Evolutionary conservation across 2,113 vertebrate genomes (phyloP).

Genomic region (Oceanites oceanicus): DNA sequence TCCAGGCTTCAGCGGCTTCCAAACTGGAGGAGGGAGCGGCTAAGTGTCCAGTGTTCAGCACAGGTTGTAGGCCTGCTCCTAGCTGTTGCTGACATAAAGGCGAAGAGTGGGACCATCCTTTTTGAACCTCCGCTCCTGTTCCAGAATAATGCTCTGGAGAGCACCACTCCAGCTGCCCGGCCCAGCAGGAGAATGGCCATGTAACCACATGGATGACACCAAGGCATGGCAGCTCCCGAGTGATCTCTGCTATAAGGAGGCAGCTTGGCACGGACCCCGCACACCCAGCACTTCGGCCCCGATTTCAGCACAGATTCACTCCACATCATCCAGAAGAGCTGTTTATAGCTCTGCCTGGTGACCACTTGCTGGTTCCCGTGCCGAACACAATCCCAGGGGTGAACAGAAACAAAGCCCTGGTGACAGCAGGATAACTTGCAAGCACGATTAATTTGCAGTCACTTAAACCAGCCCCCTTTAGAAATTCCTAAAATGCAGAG

Average conservation of each 20-base stretch:
- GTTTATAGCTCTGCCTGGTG: not conserved
- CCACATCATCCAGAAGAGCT: not conserved
- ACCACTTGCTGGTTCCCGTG: not conserved
- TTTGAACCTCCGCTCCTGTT: not conserved
- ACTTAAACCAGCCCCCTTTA: not conserved
- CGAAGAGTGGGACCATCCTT: not conserved
- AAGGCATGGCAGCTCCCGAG: not conserved
- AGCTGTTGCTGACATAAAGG: not conserved
- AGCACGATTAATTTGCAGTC: not conserved
- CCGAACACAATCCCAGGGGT: not conserved
- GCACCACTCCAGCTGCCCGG: not conserved
- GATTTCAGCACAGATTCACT: not conserved
- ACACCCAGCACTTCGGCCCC: not conserved
- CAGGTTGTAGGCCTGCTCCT: not conserved
- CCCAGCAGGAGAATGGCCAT: not conserved
- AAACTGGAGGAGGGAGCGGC: not conserved
- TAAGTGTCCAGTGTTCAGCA: not conserved
- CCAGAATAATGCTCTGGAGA: not conserved
- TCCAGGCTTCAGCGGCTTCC: not conserved
- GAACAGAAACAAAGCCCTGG: not conserved
- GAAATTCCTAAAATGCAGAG: not conserved
- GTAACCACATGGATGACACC: not conserved
- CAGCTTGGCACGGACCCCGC: not conserved
- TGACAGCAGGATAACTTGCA: not conserved
- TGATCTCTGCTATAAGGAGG: not conserved